Evolutionary conservation across 1,140 invertebrate genomes (phyloP), one percentile per base, ranked within the genome.

Genomic region (Thrips palmi): DNA sequence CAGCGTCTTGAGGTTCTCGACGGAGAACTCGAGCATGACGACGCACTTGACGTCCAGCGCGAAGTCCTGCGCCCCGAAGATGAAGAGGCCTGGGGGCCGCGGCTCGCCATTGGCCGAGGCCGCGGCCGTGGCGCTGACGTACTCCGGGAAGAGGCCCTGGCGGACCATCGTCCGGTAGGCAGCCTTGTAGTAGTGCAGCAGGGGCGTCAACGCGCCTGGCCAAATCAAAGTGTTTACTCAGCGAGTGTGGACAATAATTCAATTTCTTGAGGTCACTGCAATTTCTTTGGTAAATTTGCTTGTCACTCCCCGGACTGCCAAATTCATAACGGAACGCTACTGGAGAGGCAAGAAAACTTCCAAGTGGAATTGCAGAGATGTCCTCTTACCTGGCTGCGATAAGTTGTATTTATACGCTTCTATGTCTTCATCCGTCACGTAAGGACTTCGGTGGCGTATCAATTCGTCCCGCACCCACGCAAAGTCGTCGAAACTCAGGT

Each of bases 341-440:
- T n/a, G n/a, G n/a, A n/a, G n/a, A n/a, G n/a, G n/a, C n/a, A n/a
- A n/a, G n/a, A n/a, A n/a, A n/a, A n/a, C n/a, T n/a, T n/a, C n/a
- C n/a, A n/a, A n/a, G n/a, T n/a, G n/a, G n/a, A n/a, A n/a, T n/a
- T n/a, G 35, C 18, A 30, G 33, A 15, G 45, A 12, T n/a, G n/a
- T n/a, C n/a, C n/a, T n/a, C 54, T 53, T 51, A 71, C 71, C 59
- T 49, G 60, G 58, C 52, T 65, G 62, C 29, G 61, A 53, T 51
- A 72, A 76, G 40, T 61, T 65, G 49, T 76, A 76, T 50, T 74
- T 76, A 47, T 61, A 75, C 10, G 62, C 69, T 52, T 75, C 70
- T 14, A 75, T 44, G 34, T 76, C 74, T 40, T 74, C 61, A 4
- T 54, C 49, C n/a, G 58, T 61, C n/a, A n/a, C n/a, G n/a, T n/a